Conservation (phyloP, 2,888 invertebrate genomes). For the Rhingia campestris region DNA sequence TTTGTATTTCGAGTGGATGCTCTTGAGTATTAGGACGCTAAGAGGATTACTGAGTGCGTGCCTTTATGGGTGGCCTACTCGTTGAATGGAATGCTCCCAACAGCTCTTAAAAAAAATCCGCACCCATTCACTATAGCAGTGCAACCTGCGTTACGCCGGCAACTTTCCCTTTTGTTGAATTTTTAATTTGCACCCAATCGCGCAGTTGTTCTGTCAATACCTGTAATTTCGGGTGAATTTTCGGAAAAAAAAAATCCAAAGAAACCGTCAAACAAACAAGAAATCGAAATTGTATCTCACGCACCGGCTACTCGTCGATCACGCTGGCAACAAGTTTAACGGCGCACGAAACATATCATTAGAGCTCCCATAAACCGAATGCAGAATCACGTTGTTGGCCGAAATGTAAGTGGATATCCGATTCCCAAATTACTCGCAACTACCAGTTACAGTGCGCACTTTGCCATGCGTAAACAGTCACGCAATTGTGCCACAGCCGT, state of each 20-base stretch:
- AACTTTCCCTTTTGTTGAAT: conserved; percentile 45
- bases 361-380: conserved; percentile 49
- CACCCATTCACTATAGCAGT: too few species aligned
- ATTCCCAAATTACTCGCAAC: conserved; percentile 49
- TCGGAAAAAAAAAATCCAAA: neutral
- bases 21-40: neutral
- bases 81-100: neutral
- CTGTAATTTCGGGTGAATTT: conserved; percentile 37
- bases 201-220: conserved; percentile 26
- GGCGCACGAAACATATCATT: conserved; percentile 54
- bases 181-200: conserved; percentile 22
- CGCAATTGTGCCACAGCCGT: conserved; percentile 22
- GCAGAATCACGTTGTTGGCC: conserved; percentile 22
- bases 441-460: conserved; percentile 25
- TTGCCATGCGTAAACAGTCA: conserved; percentile 48
- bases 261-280: neutral
- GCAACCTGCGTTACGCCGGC: neutral
- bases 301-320: conserved; percentile 10
- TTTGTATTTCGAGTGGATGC: conserved; percentile 12
- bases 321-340: neutral
- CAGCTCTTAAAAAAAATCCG: too few species aligned
- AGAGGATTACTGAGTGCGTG: conserved; percentile 41
- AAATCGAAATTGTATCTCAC: conserved; percentile 40
- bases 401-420: conserved; percentile 41
- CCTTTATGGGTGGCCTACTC: conserved; percentile 46